phyloP scores from a whole-genome alignment of 35 echinoderm and acorn worm genomes.

The Holothuria glaberrima region DNA sequence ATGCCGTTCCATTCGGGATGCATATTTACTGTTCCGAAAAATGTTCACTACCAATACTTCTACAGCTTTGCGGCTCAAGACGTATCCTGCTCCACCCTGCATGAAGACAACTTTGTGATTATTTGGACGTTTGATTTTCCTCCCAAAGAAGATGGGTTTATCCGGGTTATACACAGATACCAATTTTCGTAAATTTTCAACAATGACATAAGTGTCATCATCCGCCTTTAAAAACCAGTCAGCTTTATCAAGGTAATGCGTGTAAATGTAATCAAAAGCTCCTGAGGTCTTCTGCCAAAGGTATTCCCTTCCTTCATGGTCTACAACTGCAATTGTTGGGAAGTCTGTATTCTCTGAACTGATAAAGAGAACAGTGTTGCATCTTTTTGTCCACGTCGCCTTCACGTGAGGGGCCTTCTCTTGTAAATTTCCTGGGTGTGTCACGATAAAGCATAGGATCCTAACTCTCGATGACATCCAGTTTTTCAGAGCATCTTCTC shows the following conservation, averaged over 20 bases:
- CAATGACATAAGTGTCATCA: too few species aligned
- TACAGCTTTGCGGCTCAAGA: conserved; percentile 63
- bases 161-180: conserved; percentile 60
- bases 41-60: conserved; percentile 56
- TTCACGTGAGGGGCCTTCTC: conserved; percentile 60
- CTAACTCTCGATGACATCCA: conserved; percentile 15
- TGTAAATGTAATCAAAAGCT: conserved; percentile 73
- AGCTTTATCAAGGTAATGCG: too few species aligned
- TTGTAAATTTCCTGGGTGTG: conserved; percentile 62
- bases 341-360: too few species aligned
- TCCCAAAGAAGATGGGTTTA: conserved; percentile 67
- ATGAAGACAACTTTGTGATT: conserved; percentile 69
- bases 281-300: conserved; percentile 78
- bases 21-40: conserved; percentile 58
- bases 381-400: conserved; percentile 59
- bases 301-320: conserved; percentile 60
- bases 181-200: too few species aligned
- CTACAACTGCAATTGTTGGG: conserved; percentile 67
- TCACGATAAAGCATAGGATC: conserved; percentile 75
- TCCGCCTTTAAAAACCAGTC: too few species aligned
- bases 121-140: conserved; percentile 80
- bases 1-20: conserved; percentile 7
- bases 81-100: conserved; percentile 85
- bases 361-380: too few species aligned
- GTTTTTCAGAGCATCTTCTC: not conserved